Conservation (phyloP, 2,113 vertebrate genomes). For the Pagrus major region DNA sequence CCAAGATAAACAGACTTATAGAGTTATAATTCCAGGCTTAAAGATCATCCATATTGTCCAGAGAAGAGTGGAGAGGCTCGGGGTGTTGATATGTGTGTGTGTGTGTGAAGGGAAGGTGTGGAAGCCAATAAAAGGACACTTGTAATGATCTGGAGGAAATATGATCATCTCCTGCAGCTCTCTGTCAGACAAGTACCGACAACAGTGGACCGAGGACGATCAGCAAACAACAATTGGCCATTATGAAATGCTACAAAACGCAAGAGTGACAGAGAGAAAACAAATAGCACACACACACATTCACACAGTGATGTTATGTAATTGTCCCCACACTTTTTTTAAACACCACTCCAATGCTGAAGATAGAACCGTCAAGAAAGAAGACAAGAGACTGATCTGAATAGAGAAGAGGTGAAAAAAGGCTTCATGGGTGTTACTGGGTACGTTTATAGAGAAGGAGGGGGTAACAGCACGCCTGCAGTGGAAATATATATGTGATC, state of each 20-base stretch:
- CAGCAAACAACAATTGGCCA: conserved; percentile 34
- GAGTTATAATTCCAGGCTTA: conserved; percentile 34
- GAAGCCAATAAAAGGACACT: conserved; percentile 30
- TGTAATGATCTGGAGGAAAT: conserved; percentile 42
- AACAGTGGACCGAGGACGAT: not conserved
- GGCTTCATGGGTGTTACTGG: conserved; percentile 21
- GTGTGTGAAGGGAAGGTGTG: not conserved
- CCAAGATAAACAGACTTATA: conserved; percentile 46
- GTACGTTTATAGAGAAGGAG: not conserved
- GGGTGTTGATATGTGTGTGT: not conserved
- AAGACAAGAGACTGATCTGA: conserved; percentile 8
- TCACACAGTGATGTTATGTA: conserved; percentile 41
- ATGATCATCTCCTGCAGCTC: conserved; percentile 34
- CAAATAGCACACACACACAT: conserved; percentile 15
- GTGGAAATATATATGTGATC: conserved; percentile 1
- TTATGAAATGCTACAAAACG: conserved; percentile 39
- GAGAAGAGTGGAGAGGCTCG: conserved; percentile 15
- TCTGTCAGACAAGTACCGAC: conserved; percentile 14
- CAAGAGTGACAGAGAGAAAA: conserved; percentile 17
- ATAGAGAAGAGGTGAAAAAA: conserved; percentile 27
- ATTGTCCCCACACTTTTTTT: conserved; percentile 40
- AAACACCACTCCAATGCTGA: conserved; percentile 27
- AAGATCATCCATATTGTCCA: conserved; percentile 40
- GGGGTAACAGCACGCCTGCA: not conserved
- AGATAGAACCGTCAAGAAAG: not conserved